Conservation (phyloP, 2,888 invertebrate species). For the Hoplodrina blanda region DNA sequence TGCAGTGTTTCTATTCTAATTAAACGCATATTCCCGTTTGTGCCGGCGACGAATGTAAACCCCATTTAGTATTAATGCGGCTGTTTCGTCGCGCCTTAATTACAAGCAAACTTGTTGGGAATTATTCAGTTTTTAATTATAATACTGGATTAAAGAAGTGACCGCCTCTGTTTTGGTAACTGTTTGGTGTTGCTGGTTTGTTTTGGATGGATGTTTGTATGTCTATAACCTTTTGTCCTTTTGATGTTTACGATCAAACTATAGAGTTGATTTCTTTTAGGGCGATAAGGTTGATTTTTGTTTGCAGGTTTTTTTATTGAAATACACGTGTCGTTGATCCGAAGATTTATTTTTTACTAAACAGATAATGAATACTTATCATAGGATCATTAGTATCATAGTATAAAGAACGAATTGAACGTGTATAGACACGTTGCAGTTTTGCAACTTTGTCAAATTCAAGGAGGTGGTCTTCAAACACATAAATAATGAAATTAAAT, state of each 20-base stretch:
- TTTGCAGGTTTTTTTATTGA: too few relatives aligned
- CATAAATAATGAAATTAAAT: too few relatives aligned
- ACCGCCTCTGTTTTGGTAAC: constrained; percentile 35
- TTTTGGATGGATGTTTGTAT: background rate
- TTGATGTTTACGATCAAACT: background rate
- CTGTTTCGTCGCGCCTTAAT: constrained; percentile 67
- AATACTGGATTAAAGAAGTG: constrained; percentile 66
- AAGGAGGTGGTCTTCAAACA: too few relatives aligned
- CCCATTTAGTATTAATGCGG: constrained; percentile 67
- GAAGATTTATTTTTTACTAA: too few relatives aligned
- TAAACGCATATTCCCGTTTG: constrained; percentile 58
- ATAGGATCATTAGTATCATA: too few relatives aligned
- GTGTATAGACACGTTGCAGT: too few relatives aligned
- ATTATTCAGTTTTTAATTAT: constrained; percentile 74
- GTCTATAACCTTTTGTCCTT: background rate
- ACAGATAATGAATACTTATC: too few relatives aligned
- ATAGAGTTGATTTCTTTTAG: too few relatives aligned
- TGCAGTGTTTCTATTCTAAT: constrained; percentile 60
- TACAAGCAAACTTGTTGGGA: constrained; percentile 65
- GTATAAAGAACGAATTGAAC: too few relatives aligned
- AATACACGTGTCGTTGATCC: too few relatives aligned
- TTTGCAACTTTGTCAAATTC: too few relatives aligned
- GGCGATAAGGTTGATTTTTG: too few relatives aligned
- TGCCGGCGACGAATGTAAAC: constrained; percentile 60
- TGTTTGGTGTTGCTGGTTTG: background rate